A percentile compares a stretch with the other conserved stretches of the same genome.
Evolutionary conservation across 92 coral and sea anemone species (phyloP).

Genomic region (Zoanthus gigantus): DNA sequence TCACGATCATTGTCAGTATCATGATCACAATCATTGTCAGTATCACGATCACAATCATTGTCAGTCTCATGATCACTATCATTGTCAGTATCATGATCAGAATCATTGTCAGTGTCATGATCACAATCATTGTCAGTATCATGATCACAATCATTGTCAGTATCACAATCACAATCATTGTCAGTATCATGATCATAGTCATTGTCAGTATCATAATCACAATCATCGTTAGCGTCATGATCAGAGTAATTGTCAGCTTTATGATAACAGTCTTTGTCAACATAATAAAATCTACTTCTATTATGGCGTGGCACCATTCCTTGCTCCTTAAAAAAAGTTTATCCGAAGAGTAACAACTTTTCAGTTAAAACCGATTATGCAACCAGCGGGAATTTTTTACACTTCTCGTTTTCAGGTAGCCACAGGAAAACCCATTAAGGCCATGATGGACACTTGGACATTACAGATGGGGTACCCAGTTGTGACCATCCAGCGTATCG

Average conservation of each 20-base stretch:
- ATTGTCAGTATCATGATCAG: not conserved
- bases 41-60: too few relatives aligned
- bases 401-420: constrained; percentile 44
- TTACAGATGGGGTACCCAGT: constrained; percentile 99
- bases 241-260: too few relatives aligned
- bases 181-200: not conserved
- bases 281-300: too few relatives aligned
- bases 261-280: too few relatives aligned
- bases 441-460: constrained; percentile 95
- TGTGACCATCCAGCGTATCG: constrained; percentile 65
- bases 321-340: too few relatives aligned
- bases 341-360: too few relatives aligned
- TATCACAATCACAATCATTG: not conserved
- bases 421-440: constrained; percentile 70
- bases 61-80: too few relatives aligned
- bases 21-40: not conserved
- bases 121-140: not conserved
- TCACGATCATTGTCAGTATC: not conserved
- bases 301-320: too few relatives aligned
- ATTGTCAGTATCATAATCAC: not conserved
- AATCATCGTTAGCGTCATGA: not conserved
- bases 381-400: too few relatives aligned
- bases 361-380: too few relatives aligned
- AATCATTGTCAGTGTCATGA: not conserved
- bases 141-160: not conserved